These are phyloP conservation scores for Actinia equina DNA, from an alignment of 64 coral and sea anemone genomes.

Conservation along the genomic window DNA sequence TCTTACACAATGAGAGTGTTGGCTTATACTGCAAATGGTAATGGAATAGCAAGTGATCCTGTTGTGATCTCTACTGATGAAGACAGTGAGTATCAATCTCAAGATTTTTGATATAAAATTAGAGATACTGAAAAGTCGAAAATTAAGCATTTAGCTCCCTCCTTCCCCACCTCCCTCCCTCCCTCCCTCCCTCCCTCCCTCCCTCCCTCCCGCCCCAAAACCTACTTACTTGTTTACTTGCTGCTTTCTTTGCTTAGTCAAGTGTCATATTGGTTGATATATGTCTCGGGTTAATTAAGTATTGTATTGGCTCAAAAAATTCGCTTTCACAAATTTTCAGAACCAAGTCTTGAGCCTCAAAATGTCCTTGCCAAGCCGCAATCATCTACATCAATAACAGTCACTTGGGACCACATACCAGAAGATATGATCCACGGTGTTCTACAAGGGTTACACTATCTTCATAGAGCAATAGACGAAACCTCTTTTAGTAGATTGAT, in stretches of 20 bases:
- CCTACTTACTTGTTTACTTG: too few relatives aligned
- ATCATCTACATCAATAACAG: neutral
- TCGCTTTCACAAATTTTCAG: neutral
- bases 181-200: too few relatives aligned
- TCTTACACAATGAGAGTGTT: constrained; percentile 22
- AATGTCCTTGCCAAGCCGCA: neutral
- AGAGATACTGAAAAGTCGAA: too few relatives aligned
- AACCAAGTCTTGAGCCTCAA: constrained; percentile 22
- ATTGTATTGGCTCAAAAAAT: neutral
- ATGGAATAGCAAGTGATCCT: constrained; percentile 18
- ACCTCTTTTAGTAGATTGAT: neutral
- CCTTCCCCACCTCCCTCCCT: too few relatives aligned
- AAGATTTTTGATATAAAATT: too few relatives aligned
- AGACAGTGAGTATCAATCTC: constrained; percentile 31
- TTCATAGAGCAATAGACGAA: neutral
- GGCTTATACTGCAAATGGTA: constrained; percentile 25
- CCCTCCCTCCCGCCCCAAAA: too few relatives aligned
- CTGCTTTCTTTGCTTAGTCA: too few relatives aligned
- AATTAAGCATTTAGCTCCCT: too few relatives aligned
- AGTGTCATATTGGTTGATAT: too few relatives aligned
- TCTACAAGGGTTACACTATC: constrained; percentile 21
- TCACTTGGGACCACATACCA: constrained; percentile 25
- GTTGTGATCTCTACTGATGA: constrained; percentile 34
- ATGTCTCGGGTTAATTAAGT: too few relatives aligned
- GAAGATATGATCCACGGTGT: constrained; percentile 17